Percentiles rank a stretch among this genome's conserved stretches.
These are phyloP conservation scores for Chloropsis hardwickii DNA, from an alignment of 2,113 vertebrate genomes.

Conservation along the genomic window DNA sequence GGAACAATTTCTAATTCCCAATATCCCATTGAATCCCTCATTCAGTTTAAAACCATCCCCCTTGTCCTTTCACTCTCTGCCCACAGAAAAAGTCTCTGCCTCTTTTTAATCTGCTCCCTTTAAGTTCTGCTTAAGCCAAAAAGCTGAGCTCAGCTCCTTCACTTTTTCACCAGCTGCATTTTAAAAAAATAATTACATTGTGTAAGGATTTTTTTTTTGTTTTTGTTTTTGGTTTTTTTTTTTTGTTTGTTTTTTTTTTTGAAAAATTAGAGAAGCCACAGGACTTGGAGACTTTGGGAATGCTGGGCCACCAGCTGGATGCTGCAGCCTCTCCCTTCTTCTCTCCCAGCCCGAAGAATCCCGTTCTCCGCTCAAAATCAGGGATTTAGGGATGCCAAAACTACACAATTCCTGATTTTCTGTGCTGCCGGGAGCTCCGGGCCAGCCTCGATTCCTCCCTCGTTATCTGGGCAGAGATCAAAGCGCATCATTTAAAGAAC, in stretches of 20 bases:
- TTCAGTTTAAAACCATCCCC: neutral
- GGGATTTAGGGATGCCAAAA: neutral
- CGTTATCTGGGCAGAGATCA: constrained; percentile 29
- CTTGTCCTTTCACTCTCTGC: neutral
- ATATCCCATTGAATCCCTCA: neutral
- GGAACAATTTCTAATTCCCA: neutral
- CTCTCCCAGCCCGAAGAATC: fast-evolving
- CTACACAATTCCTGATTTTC: neutral
- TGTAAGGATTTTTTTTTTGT: neutral
- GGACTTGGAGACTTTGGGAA: neutral
- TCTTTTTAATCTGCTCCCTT: neutral
- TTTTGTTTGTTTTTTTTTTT: neutral
- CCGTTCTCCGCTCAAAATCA: fast-evolving
- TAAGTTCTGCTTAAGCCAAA: neutral
- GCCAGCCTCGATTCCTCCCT: neutral
- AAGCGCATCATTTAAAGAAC: constrained; percentile 10
- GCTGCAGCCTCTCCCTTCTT: neutral
- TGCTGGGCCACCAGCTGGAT: neutral
- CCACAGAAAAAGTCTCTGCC: fast-evolving
- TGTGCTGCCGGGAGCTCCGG: neutral
- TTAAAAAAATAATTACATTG: fast-evolving
- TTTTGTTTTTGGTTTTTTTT: too few species aligned
- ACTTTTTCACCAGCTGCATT: neutral
- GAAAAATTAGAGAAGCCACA: fast-evolving
- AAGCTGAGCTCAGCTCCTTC: neutral